Evolutionary conservation across 2,888 invertebrate species (phyloP).

Genomic region (Apamea sordens): DNA sequence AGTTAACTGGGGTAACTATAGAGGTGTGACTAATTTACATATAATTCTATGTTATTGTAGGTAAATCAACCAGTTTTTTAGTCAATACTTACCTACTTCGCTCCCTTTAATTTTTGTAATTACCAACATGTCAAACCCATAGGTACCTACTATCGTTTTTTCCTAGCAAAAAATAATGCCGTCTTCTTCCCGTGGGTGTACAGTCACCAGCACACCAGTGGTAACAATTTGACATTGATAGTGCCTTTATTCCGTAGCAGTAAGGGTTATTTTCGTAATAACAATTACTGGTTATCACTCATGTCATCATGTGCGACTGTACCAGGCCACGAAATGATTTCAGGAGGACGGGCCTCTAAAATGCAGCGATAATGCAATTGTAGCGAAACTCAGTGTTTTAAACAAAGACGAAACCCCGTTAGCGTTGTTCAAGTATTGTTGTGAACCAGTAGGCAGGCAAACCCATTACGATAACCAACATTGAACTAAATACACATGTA

Average conservation of each 20-base stretch:
- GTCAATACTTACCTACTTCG: background rate
- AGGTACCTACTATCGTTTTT: background rate
- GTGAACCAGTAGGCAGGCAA: background rate
- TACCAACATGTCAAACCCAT: background rate
- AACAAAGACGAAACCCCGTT: background rate
- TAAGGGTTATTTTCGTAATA: background rate
- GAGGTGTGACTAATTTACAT: background rate
- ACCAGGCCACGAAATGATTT: background rate
- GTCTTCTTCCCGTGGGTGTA: background rate
- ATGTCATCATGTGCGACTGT: too few relatives aligned
- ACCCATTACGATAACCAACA: background rate
- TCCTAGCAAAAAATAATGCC: background rate
- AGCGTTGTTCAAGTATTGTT: slow-evolving; percentile 5
- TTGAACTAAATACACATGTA: slow-evolving; percentile 21
- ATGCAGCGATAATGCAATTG: background rate
- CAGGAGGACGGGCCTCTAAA: background rate
- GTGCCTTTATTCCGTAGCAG: background rate
- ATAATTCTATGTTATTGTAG: background rate
- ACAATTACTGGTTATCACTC: background rate
- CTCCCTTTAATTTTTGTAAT: background rate
- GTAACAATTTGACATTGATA: background rate
- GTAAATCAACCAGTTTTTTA: background rate
- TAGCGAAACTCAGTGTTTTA: background rate
- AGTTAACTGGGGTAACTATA: slow-evolving; percentile 20
- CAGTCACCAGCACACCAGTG: background rate